Conservation (phyloP, 2,113 vertebrate species). For the Nothobranchius furzeri region DNA sequence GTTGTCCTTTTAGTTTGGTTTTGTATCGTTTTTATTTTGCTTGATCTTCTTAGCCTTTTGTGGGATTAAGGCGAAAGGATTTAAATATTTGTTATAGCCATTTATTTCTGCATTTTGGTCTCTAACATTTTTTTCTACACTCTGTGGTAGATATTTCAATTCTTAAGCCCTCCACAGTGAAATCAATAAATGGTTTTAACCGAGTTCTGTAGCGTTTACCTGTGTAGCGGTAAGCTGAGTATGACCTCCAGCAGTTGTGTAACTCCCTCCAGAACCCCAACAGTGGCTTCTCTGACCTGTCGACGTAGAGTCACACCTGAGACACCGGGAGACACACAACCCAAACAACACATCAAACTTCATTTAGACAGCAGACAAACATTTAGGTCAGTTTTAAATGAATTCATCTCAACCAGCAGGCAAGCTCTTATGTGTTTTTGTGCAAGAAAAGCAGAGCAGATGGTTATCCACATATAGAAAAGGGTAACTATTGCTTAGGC, state of each 20-base stretch:
- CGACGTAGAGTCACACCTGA: slow-evolving; percentile 87
- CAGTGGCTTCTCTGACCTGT: slow-evolving; percentile 81
- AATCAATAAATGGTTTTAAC: no score
- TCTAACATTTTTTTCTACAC: no score
- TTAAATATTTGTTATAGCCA: no score
- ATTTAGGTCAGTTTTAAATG: background rate
- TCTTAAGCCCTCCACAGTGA: no score
- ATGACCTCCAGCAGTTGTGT: slow-evolving; percentile 86
- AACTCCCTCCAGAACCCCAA: slow-evolving; percentile 85
- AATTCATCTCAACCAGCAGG: background rate
- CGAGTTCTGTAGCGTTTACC: slow-evolving; percentile 66
- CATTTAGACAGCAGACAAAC: background rate
- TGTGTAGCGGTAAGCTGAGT: slow-evolving; percentile 78
- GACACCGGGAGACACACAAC: background rate
- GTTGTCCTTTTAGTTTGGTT: background rate
- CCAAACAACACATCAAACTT: background rate
- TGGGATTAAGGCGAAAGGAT: no score
- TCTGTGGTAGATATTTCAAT: background rate
- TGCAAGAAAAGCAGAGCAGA: no score
- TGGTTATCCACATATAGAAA: no score
- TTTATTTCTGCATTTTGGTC: no score
- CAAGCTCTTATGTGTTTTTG: background rate
- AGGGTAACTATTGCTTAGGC: no score
- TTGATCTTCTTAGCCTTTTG: no score
- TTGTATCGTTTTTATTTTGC: background rate